Evolutionary conservation across 2,113 vertebrate species (phyloP).

Genomic region (Monopterus albus): DNA sequence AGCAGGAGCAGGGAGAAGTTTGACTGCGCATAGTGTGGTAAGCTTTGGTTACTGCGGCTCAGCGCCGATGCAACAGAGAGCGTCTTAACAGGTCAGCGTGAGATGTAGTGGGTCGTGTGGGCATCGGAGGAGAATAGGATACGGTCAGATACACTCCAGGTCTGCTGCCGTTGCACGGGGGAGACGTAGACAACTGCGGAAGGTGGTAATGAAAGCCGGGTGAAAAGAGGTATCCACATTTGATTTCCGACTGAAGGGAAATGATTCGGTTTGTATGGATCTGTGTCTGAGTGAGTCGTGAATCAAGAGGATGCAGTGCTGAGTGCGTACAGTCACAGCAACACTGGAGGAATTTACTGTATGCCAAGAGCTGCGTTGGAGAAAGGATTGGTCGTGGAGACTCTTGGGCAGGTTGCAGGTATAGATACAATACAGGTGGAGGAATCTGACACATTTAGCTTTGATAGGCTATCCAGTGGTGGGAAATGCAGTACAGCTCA

Average conservation of each 20-base stretch:
- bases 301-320: slow-evolving; percentile 33
- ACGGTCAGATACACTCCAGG: too few species aligned
- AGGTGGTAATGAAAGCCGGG: slow-evolving; percentile 21
- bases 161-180: not conserved
- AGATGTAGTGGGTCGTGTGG: slow-evolving; percentile 41
- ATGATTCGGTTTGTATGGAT: not conserved
- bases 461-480: too few species aligned
- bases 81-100: slow-evolving; percentile 33
- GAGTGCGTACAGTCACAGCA: slow-evolving; percentile 41
- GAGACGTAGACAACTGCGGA: slow-evolving; percentile 4
- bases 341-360: slow-evolving; percentile 26
- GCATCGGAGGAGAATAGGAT: slow-evolving; percentile 34
- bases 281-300: slow-evolving; percentile 33
- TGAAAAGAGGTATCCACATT: slow-evolving; percentile 13
- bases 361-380: slow-evolving; percentile 37
- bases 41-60: slow-evolving; percentile 55
- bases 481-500: not conserved
- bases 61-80: slow-evolving; percentile 48
- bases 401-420: slow-evolving; percentile 19
- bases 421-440: not conserved
- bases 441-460: too few species aligned
- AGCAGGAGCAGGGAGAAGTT: slow-evolving; percentile 64
- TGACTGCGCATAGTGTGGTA: slow-evolving; percentile 72
- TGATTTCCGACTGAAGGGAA: not conserved
- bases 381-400: slow-evolving; percentile 31